phyloP scores from a whole-genome alignment of 2,797 vertebrate species.

The Caiman crocodilus region DNA sequence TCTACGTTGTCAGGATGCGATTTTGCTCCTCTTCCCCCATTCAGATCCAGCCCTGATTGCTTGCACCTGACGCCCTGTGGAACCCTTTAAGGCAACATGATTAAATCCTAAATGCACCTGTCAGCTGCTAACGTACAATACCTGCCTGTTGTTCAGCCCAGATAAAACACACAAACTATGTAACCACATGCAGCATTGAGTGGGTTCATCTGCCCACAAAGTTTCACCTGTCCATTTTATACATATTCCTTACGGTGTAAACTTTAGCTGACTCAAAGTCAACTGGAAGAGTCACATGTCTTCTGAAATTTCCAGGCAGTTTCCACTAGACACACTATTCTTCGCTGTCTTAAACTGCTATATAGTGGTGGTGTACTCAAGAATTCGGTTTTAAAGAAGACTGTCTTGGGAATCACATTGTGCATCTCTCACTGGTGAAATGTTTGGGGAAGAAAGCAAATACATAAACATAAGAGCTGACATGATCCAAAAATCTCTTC shows the following conservation, averaged over 20 bases:
- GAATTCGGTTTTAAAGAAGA: neutral
- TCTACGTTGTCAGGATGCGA: neutral
- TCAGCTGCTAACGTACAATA: neutral
- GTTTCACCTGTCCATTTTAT: neutral
- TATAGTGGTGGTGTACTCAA: neutral
- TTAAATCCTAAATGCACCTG: neutral
- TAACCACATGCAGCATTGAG: neutral
- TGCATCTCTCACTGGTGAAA: accelerated
- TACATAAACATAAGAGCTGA: neutral
- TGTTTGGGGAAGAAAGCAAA: neutral
- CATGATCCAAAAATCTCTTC: neutral
- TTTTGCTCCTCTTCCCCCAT: neutral
- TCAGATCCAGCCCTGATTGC: neutral
- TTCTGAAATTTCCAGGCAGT: neutral
- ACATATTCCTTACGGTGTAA: neutral
- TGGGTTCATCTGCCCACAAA: neutral
- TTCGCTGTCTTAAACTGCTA: accelerated
- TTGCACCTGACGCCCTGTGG: neutral
- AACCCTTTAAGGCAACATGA: neutral
- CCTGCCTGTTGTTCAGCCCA: neutral
- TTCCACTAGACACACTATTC: neutral
- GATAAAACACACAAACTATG: neutral
- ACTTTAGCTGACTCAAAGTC: neutral
- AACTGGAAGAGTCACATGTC: neutral
- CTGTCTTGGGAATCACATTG: neutral